A percentile compares a stretch with the other conserved stretches of the same genome.
Conservation (phyloP, 1,140 invertebrate genomes). For the Oedothorax gibbosus region DNA sequence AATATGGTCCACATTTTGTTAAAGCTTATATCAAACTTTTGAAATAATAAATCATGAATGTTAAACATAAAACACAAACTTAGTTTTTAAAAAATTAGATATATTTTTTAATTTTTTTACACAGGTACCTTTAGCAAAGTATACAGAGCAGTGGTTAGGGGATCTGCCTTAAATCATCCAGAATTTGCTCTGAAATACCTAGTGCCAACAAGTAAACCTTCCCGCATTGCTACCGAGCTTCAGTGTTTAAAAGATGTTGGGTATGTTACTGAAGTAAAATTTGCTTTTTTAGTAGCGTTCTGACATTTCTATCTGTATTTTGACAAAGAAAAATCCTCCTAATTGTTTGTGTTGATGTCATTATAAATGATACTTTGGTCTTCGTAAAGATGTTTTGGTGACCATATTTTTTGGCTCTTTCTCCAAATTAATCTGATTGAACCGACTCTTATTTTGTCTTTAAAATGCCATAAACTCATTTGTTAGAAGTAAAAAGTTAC, state of each 20-base stretch:
- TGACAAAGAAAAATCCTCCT: background rate
- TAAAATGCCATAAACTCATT: too few species aligned
- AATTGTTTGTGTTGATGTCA: background rate
- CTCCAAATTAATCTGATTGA: too few species aligned
- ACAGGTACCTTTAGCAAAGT: conserved; percentile 65
- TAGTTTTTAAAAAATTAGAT: background rate
- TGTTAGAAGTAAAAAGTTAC: too few species aligned
- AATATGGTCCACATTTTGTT: too few species aligned
- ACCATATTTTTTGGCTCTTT: too few species aligned
- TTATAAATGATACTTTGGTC: too few species aligned
- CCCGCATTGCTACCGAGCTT: conserved; percentile 64
- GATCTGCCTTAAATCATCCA: conserved; percentile 6
- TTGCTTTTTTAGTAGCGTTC: too few species aligned
- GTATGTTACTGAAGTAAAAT: conserved; percentile 13
- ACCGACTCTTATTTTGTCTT: too few species aligned
- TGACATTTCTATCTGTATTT: background rate
- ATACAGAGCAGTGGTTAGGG: conserved; percentile 61
- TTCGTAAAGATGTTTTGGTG: too few species aligned
- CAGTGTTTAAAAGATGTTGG: conserved; percentile 64
- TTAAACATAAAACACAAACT: too few species aligned
- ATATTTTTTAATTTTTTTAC: background rate
- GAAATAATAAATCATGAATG: too few species aligned
- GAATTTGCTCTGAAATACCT: conserved; percentile 65
- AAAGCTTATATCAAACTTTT: too few species aligned
- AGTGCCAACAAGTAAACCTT: conserved; percentile 64